These are phyloP conservation scores for Siphlonurus alternatus DNA, from an alignment of 2,888 invertebrate species.

Conservation along the genomic window DNA sequence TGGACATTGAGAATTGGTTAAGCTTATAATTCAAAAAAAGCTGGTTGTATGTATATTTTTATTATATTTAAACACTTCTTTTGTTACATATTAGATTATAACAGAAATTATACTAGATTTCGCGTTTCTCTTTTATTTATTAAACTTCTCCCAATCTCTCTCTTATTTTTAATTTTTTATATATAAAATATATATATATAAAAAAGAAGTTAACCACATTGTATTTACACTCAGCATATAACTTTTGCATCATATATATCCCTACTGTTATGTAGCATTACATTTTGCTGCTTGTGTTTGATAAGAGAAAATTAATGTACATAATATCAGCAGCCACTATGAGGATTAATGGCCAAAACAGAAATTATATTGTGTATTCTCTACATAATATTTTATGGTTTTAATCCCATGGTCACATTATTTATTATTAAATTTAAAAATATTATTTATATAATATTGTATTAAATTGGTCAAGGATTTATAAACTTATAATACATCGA, in stretches of 20 bases:
- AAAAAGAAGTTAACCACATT: background rate
- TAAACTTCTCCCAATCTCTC: background rate
- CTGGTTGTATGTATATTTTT: too few relatives aligned
- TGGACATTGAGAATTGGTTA: background rate
- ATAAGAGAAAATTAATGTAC: constrained; percentile 3
- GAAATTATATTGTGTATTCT: background rate
- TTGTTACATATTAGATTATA: too few relatives aligned
- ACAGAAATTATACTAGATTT: too few relatives aligned
- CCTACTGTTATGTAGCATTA: background rate
- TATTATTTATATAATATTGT: too few relatives aligned
- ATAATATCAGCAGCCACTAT: background rate
- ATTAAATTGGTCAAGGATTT: too few relatives aligned
- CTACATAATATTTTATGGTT: constrained; percentile 1
- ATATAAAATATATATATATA: too few relatives aligned
- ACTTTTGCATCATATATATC: background rate
- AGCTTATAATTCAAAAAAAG: too few relatives aligned
- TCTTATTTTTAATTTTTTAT: background rate
- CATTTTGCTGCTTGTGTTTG: background rate
- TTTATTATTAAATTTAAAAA: background rate
- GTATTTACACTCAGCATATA: background rate
- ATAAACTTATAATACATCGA: too few relatives aligned
- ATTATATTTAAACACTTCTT: too few relatives aligned
- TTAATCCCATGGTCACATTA: background rate
- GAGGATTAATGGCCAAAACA: background rate
- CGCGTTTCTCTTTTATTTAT: background rate